Evolutionary conservation across 2,797 vertebrate genomes (phyloP).

Genomic region (Pangasius sanitwongsei): DNA sequence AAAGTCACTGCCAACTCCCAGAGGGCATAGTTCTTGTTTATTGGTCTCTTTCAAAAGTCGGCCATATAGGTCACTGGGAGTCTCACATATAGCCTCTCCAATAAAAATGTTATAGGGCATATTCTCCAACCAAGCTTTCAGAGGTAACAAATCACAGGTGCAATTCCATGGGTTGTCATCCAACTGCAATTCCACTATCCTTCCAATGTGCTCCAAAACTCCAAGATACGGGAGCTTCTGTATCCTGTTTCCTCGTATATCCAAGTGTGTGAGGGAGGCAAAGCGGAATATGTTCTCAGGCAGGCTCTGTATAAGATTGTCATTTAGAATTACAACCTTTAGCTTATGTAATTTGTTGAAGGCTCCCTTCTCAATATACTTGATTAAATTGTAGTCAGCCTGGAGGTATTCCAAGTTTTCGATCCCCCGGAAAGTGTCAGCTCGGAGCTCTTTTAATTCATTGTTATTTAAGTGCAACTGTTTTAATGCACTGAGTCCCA

Average conservation of each 20-base stretch:
- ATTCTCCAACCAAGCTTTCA: conserved; percentile 98
- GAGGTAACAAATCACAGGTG: conserved; percentile 94
- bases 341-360: conserved; percentile 98
- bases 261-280: conserved; percentile 96
- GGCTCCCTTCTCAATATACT: conserved; percentile 96
- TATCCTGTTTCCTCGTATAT: conserved; percentile 97
- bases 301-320: conserved; percentile 94
- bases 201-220: conserved; percentile 95
- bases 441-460: conserved; percentile 93
- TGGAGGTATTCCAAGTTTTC: conserved; percentile 99
- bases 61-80: conserved; percentile 93
- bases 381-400: conserved; percentile 99
- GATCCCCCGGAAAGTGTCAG: conserved; percentile 96
- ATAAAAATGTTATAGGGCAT: conserved; percentile 99
- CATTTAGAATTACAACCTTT: conserved; percentile 98
- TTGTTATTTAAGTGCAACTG: conserved; percentile 99
- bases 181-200: conserved; percentile 94
- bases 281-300: conserved; percentile 99
- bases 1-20: conserved; percentile 94
- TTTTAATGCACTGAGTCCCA: conserved; percentile 92
- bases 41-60: conserved; percentile 95
- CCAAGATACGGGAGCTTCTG: conserved; percentile 97
- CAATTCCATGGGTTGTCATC: conserved; percentile 99
- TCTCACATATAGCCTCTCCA: conserved; percentile 97
- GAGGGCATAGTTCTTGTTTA: conserved; percentile 94